Conservation (phyloP, 1,140 invertebrate species). For the Steinernema khuongi region DNA sequence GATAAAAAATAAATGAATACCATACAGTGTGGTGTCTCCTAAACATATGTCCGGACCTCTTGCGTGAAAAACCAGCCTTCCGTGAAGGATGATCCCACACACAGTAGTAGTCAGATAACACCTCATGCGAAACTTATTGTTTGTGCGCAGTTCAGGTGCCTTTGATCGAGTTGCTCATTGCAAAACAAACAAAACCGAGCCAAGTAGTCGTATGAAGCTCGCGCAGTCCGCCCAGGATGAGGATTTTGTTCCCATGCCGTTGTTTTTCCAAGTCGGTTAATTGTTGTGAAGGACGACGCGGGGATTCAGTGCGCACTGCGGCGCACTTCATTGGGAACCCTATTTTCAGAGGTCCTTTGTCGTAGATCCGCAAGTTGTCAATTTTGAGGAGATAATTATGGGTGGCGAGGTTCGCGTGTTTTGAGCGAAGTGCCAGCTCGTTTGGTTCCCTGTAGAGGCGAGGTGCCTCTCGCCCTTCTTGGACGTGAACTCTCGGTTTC, state of each 20-base stretch:
- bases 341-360: conserved; percentile 3
- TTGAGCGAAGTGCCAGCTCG: too few species aligned
- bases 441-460: too few species aligned
- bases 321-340: neutral
- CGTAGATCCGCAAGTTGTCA: neutral
- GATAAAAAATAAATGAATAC: too few species aligned
- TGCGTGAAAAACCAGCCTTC: too few species aligned
- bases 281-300: conserved; percentile 3
- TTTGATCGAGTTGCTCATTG: neutral
- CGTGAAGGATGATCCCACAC: too few species aligned
- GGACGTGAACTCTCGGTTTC: too few species aligned
- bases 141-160: neutral
- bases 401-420: too few species aligned
- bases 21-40: too few species aligned
- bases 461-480: too few species aligned
- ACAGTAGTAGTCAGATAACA: too few species aligned
- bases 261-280: neutral
- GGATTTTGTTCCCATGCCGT: neutral
- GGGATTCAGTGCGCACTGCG: too few species aligned
- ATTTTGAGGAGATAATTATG: neutral
- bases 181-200: conserved; percentile 1
- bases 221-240: neutral
- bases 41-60: too few species aligned
- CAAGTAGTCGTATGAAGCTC: neutral
- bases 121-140: neutral